Conservation (phyloP, 1,140 invertebrate species). For the Tetramorium alpestre region DNA sequence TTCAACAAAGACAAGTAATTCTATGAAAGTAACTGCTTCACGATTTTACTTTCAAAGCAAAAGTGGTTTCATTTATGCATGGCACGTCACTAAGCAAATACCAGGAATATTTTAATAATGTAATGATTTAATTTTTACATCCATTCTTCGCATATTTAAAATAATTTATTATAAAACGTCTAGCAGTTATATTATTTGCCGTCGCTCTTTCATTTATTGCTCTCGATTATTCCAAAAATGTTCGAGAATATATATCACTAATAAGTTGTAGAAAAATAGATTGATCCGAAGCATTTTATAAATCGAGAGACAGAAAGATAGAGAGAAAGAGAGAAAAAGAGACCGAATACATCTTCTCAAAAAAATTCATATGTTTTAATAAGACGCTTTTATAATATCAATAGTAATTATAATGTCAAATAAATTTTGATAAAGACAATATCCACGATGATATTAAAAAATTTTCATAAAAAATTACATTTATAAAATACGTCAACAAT, state of each 20-base stretch:
- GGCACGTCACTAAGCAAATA: not conserved
- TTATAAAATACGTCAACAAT: not conserved
- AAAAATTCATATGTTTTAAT: not conserved
- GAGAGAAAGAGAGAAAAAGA: too few relatives aligned
- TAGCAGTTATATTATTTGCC: not conserved
- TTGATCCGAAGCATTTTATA: not conserved
- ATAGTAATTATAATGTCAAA: not conserved
- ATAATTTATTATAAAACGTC: not conserved
- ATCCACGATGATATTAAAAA: too few relatives aligned
- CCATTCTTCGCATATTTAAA: not conserved
- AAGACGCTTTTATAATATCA: not conserved
- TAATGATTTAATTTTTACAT: not conserved
- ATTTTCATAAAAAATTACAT: not conserved
- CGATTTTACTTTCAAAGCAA: conserved; percentile 7
- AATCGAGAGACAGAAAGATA: not conserved
- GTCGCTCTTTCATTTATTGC: not conserved
- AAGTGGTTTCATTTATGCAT: not conserved
- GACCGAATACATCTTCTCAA: not conserved
- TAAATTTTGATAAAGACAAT: not conserved
- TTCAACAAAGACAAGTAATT: not conserved
- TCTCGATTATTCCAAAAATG: not conserved
- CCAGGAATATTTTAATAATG: not conserved
- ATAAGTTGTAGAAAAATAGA: not conserved
- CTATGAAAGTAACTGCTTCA: conserved; percentile 3
- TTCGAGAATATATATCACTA: not conserved